Base-by-base conservation (phyloP, 2,113 vertebrate genomes). In the Pteronura brasiliensis region DNA sequence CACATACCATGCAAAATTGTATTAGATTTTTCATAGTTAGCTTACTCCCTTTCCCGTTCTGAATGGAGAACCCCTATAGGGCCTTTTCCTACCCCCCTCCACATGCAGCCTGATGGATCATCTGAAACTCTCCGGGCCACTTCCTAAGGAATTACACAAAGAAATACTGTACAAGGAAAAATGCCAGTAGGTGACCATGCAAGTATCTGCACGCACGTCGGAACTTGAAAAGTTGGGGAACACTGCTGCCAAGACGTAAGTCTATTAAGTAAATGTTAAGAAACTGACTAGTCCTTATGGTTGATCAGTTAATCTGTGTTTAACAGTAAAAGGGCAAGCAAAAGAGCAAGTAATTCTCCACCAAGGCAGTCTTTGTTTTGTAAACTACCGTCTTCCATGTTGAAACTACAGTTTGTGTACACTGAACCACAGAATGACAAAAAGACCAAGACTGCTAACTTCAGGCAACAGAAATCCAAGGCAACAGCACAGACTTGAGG, bases 1-100 rank as follows among this genome's bases (percentile, higher is more conserved):
- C 95, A 97, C 95, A 96, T 82, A 92, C 34, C 61, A 55, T 93
- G 93, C 87, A 88, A 98, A 98, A 82, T 87, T 92, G 20, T 93
- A 97, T 93, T 95, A 13, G 21, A 85, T 47, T n/a, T 96, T 92
- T 96, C 93, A 83, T 59, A 88, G 95, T 80, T 96, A 83, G 34
- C 52, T 44, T 59, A 74, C 72, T 81, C 39, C 5, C 4, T 69
- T 79, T 89, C 14, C 44, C 4, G 12, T 93, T 87, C 14, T 27
- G 71, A 85, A 81, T 67, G 63, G 80, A 90, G 69, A 90, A 23
- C 31, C 29, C 61, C 59, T 72, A 8, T 44, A 71, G 82, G 67
- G 77, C 47, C n/a, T 79, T 65, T 87, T 29, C 80, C 42, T 74
- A 20, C 4, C 47, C 57, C 14, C 25, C 59, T 80, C 47, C 27